These are phyloP conservation scores for Papilio polytes DNA, from an alignment of 1,140 invertebrate genomes.

Conservation along the genomic window DNA sequence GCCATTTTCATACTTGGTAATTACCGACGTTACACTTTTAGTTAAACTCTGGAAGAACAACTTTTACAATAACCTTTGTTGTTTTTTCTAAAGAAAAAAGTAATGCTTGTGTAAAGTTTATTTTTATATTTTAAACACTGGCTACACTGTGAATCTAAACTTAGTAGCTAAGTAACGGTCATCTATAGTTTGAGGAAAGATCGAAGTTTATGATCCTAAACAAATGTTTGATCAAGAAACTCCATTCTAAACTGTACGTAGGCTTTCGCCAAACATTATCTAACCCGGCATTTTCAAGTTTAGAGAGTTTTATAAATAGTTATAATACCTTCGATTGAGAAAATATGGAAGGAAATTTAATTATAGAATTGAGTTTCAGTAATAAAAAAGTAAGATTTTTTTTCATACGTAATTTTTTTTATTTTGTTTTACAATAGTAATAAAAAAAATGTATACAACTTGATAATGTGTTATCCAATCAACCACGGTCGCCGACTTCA, in stretches of 20 bases:
- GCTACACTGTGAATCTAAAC: not conserved
- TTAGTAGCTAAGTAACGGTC: not conserved
- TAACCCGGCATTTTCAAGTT: not conserved
- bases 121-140: not conserved
- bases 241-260: not conserved
- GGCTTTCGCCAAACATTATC: not conserved
- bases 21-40: not conserved
- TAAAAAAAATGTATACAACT: too few species aligned
- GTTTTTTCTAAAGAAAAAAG: not conserved
- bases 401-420: too few species aligned
- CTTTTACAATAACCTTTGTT: not conserved
- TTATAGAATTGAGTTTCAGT: not conserved
- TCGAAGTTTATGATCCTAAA: not conserved
- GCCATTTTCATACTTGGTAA: conserved; percentile 1
- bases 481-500: not conserved
- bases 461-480: too few species aligned
- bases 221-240: conserved; percentile 2
- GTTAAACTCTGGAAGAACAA: conserved; percentile 13
- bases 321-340: not conserved
- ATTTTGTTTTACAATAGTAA: too few species aligned
- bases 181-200: not conserved
- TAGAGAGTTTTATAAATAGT: not conserved
- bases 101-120: too few species aligned
- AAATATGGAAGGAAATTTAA: not conserved
- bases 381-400: too few species aligned